Evolutionary conservation across 1,140 invertebrate genomes (phyloP).

Genomic region (Eurosta solidaginis): DNA sequence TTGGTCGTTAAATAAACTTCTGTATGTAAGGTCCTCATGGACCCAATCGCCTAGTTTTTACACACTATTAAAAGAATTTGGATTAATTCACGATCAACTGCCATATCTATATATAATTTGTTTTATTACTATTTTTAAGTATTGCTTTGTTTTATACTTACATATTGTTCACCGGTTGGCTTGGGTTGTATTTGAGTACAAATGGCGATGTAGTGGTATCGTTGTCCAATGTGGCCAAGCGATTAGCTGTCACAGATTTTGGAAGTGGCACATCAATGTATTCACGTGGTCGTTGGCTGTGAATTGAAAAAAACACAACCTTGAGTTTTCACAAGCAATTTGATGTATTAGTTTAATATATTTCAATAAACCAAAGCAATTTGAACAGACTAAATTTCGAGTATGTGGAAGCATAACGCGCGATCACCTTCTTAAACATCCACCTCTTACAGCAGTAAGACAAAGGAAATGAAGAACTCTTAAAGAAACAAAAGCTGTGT

Average conservation of each 20-base stretch:
- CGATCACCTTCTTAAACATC: too few relatives aligned
- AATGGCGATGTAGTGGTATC: conserved; percentile 41
- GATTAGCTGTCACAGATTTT: conserved; percentile 45
- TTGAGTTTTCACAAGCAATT: not conserved
- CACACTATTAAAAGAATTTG: too few relatives aligned
- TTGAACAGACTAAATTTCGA: too few relatives aligned
- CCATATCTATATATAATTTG: not conserved
- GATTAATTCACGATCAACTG: too few relatives aligned
- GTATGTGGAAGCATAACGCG: too few relatives aligned
- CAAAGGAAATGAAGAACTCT: too few relatives aligned
- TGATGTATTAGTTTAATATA: not conserved
- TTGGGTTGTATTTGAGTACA: conserved; percentile 55
- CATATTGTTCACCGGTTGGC: conserved; percentile 56
- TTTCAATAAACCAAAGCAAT: too few relatives aligned
- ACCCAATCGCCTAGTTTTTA: too few relatives aligned
- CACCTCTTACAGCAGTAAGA: too few relatives aligned
- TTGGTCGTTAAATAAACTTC: too few relatives aligned
- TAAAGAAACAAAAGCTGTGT: too few relatives aligned
- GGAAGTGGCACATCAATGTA: conserved; percentile 59
- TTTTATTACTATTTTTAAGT: not conserved
- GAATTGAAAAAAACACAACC: not conserved
- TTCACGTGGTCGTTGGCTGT: conserved; percentile 47
- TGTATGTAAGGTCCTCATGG: too few relatives aligned
- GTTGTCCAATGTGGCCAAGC: conserved; percentile 26
- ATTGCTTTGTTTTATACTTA: conserved; percentile 39